These are phyloP conservation scores for Ammospiza caudacuta DNA, from an alignment of 2,113 vertebrate genomes.

Conservation along the genomic window DNA sequence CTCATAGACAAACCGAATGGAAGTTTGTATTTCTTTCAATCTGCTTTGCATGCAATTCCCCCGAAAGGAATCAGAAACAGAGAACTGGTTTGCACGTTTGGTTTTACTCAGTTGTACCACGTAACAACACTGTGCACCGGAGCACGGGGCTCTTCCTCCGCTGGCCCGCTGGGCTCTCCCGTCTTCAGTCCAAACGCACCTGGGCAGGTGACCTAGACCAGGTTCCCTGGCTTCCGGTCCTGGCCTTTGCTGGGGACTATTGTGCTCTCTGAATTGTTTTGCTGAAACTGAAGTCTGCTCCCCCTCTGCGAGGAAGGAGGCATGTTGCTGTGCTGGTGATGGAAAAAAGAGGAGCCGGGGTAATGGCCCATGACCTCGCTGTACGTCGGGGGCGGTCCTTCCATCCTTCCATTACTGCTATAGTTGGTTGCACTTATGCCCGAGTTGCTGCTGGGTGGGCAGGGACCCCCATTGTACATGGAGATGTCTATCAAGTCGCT, in stretches of 20 bases:
- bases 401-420: slow-evolving; percentile 88
- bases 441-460: slow-evolving; percentile 95
- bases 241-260: slow-evolving; percentile 86
- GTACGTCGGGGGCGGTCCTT: slow-evolving; percentile 93
- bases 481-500: slow-evolving; percentile 92
- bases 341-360: slow-evolving; percentile 88
- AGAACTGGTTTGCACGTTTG: slow-evolving; percentile 74
- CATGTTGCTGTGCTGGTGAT: slow-evolving; percentile 92
- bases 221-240: slow-evolving; percentile 85
- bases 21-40: slow-evolving; percentile 70
- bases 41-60: slow-evolving; percentile 75
- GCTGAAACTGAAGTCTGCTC: slow-evolving; percentile 84
- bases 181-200: slow-evolving; percentile 20
- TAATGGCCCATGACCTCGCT: slow-evolving; percentile 95
- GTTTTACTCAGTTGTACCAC: slow-evolving; percentile 77
- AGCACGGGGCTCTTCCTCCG: slow-evolving; percentile 67
- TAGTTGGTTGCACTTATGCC: slow-evolving; percentile 93
- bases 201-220: slow-evolving; percentile 75
- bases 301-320: slow-evolving; percentile 78
- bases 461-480: slow-evolving; percentile 85
- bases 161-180: not conserved
- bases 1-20: slow-evolving; percentile 63
- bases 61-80: slow-evolving; percentile 80
- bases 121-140: slow-evolving; percentile 75
- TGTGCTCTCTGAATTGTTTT: slow-evolving; percentile 89